Conservation (phyloP, 2,888 invertebrate species). For the Heliconius charithonia region DNA sequence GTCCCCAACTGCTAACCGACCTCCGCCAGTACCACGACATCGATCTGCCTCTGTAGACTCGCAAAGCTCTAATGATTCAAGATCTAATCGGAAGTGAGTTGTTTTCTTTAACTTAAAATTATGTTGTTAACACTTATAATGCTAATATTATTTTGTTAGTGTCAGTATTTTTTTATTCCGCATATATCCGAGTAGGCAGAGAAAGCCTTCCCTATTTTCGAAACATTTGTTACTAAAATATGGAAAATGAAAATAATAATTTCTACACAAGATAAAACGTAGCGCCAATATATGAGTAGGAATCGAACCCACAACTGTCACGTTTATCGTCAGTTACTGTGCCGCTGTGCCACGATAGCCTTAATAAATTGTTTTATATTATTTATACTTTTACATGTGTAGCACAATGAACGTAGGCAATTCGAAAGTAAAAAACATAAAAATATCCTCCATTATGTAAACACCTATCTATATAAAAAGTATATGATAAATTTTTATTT, state of each 20-base stretch:
- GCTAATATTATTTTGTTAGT: too few relatives aligned
- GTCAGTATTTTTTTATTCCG: too few relatives aligned
- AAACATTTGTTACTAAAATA: not conserved
- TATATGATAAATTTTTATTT: not conserved
- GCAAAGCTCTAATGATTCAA: conserved; percentile 93
- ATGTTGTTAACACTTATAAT: too few relatives aligned
- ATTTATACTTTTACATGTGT: not conserved
- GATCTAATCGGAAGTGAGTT: conserved; percentile 88
- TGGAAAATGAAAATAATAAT: not conserved
- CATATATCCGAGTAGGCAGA: too few relatives aligned
- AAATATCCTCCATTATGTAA: not conserved
- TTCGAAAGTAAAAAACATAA: not conserved
- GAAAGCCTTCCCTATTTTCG: not conserved
- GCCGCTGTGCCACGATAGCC: too few relatives aligned
- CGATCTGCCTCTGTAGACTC: conserved; percentile 94
- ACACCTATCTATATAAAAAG: too few relatives aligned
- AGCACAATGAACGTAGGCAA: not conserved
- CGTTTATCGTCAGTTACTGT: too few relatives aligned
- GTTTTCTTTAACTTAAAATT: not conserved
- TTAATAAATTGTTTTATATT: not conserved
- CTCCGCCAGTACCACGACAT: conserved; percentile 86
- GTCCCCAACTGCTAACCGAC: conserved; percentile 90
- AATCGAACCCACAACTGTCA: too few relatives aligned
- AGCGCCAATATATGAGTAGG: too few relatives aligned
- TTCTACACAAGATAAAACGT: too few relatives aligned